Evolutionary conservation across 2,888 invertebrate genomes (phyloP), one percentile per base, ranked within the genome.

Genomic region (Dione vanillae): DNA sequence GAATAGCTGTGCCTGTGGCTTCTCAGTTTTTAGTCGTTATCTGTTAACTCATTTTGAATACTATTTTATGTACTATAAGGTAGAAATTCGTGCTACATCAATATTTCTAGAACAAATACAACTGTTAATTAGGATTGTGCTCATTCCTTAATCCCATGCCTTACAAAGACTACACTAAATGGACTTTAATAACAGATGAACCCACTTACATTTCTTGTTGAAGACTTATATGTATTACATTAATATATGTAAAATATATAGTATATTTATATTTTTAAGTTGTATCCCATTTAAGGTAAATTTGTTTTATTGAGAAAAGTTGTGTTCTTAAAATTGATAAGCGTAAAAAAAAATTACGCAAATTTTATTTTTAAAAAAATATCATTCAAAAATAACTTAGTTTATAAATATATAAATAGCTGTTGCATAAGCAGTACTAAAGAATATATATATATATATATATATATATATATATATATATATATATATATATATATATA

Each of bases 1-100:
- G 11, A 61, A 10, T 27, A 43, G 20, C 16, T 61, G 61, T 45
- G 43, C n/a, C 61, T 59, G 61, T 45, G 43, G 27, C 61, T 59
- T 14, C 20, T 43, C 43, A 27, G 14, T 27, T 35, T 27, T 35
- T 43, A 45, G 45, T n/a, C 0, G 6, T 20, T 16, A 27, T 43
- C 27, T n/a, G 20, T n/a, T 14, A 14, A 61, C 20, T 43, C 27
- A 16, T 45, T 45, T 27, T n/a, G 10, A n/a, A 11, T 45, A 35
- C 35, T 16, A 14, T 14, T 45, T 7, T 45, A 16, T 9, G 16
- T 12, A 61, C 10, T 8, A 16, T 61, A 61, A 61, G 45, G 41
- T 45, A 27, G 5, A 43, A 37, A 45, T 0, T 61, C n/a, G 11
- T 61, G 10, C 11, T n/a, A 45, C 11, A 11, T 16, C 10, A 43